A percentile compares a stretch with the other conserved stretches of the same genome.
These are phyloP conservation scores for Bombus polaris DNA, from an alignment of 1,140 invertebrate species.

Conservation along the genomic window DNA sequence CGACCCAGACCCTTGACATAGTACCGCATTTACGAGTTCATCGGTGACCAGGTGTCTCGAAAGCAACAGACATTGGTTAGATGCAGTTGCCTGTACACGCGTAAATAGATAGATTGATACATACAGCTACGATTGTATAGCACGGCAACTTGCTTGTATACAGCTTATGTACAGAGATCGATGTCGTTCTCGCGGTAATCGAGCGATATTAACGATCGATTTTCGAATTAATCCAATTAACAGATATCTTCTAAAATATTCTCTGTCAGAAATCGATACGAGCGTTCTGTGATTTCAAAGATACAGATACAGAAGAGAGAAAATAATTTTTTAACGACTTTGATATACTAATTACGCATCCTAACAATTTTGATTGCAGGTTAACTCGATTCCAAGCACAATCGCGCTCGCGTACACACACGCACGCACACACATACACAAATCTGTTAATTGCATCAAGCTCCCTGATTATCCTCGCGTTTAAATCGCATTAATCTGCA, in stretches of 20 bases:
- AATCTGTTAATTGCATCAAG: slow-evolving; percentile 60
- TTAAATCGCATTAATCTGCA: slow-evolving; percentile 65
- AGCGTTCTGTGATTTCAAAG: not conserved
- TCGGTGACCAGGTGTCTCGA: slow-evolving; percentile 37
- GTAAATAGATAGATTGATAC: slow-evolving; percentile 13
- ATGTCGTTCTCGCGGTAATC: not conserved
- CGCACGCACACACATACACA: not conserved
- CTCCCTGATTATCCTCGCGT: slow-evolving; percentile 64
- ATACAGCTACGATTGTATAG: not conserved
- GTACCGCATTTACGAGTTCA: slow-evolving; percentile 18
- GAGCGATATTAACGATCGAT: not conserved
- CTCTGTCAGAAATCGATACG: not conserved
- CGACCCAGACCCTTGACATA: slow-evolving; percentile 17
- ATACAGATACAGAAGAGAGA: not conserved
- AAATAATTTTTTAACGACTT: not conserved
- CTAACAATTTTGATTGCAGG: slow-evolving; percentile 46
- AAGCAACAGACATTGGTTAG: slow-evolving; percentile 12
- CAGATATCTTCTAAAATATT: no score
- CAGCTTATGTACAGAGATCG: not conserved
- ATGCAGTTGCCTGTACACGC: not conserved
- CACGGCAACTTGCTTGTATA: not conserved
- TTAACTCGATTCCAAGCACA: slow-evolving; percentile 50
- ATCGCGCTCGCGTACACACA: not conserved
- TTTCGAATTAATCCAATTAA: not conserved
- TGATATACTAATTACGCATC: slow-evolving; percentile 4